Base-by-base conservation (phyloP, 2,113 vertebrate species). In the Paratilapia polleni region DNA sequence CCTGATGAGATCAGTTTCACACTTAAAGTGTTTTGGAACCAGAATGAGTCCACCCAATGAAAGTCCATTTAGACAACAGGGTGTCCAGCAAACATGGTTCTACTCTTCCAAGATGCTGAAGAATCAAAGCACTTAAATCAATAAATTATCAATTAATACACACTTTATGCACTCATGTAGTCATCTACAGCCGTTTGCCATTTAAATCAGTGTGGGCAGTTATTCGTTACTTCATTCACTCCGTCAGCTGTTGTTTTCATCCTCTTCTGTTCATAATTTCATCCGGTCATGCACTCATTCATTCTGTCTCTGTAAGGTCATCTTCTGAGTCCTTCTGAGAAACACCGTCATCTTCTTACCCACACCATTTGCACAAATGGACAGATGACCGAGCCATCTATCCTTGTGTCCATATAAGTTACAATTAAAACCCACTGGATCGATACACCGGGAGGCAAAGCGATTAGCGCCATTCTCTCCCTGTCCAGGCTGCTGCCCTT, bases 381-480 rank as follows among this genome's bases (percentile, higher is more conserved):
- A 91, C 60, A 49, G 73, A 86, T 57, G 70, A 38, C 20, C 4
- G 2, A 78, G 57, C 49, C n/a, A 24, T 24, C 28, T 24, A 81
- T 73, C 52, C 28, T 60, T 34, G 8, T 75, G 70, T 81, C 83
- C 62, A 64, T 79, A 62, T 83, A 8, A 19, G 43, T 87, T 62
- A 76, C 78, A 52, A 76, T 82, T 91, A 82, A 92, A 92, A 87
- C 13, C 86, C 77, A 63, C 34, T 2, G 38, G 82, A 92, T 92
- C 89, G 9, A 93, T 91, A 17, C n/a, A 13, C 34, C 20, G 82
- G 59, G 54, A 90, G 73, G 74, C 63, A 41, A 13, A 57, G 81
- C 88, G 86, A 92, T 93, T 88, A 92, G 74, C 17, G 20, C 60
- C 86, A 56, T 84, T 83, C 82, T 82, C 56, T 60, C 70, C 6